Base-by-base conservation (phyloP, 2,113 vertebrate genomes). In the Forbesichthys agassizii region DNA sequence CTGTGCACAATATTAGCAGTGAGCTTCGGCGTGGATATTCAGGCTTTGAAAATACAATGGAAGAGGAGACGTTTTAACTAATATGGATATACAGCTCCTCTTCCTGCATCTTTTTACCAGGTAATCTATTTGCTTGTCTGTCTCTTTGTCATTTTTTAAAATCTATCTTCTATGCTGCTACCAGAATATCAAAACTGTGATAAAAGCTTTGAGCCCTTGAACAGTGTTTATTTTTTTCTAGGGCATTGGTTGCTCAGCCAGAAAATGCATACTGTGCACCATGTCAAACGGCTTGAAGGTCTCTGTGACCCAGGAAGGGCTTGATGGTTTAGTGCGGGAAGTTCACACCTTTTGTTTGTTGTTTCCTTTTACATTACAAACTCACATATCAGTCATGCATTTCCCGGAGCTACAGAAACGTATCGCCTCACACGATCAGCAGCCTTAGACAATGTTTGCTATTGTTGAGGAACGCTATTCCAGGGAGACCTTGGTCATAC, bases 391-490 rank as follows among this genome's bases (percentile, higher is more conserved):
- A 73, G 78, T 86, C 77, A 78, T 80, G 56, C 57, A 63, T 71
- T 85, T 84, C 74, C 74, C 53, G 42, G 62, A 77, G 84, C 66
- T 64, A 78, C 74, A 52, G 88, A 84, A 88, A 91, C 79, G 81
- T 73, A 69, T 89, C 85, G 48, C 66, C 11, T 52, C 62, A 61
- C 66, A 83, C 80, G 79, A 58, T 79, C 33, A 12, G 10, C 73
- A 36, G 63, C 83, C 77, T 58, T 74, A 77, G 69, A 87, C 84
- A 85, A 86, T 78, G 77, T 16, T 54, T 27, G 64, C 27, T 71
- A 85, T 87, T 90, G 86, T 88, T 67, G 63, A 11, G 73, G 63
- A 5, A 68, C 79, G 79, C 86, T 88, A 69, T 86, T 88, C 61
- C 78, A 84, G 76, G 68, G 79, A 83, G 77, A 86, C 70, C 79